Evolutionary conservation across 2,113 vertebrate genomes (phyloP).

Genomic region (Gnathonemus echidnorhynchus): DNA sequence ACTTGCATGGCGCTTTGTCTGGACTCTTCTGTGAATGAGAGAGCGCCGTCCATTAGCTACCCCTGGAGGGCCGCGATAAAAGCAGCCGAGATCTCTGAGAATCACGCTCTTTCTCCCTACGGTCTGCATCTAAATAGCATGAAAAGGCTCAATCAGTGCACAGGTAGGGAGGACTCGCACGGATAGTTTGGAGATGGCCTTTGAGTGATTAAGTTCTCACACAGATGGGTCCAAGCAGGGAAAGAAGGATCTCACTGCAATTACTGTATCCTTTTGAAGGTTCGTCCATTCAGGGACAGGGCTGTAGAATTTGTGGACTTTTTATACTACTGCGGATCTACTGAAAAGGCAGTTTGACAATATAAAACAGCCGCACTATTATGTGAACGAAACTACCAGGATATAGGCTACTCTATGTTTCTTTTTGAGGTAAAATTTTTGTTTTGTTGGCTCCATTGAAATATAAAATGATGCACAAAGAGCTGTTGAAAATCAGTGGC

Average conservation of each 20-base stretch:
- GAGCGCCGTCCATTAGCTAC: background rate
- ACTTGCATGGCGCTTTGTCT: background rate
- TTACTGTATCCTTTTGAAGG: conserved; percentile 23
- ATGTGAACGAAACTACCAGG: conserved; percentile 39
- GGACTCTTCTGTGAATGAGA: background rate
- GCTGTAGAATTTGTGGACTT: conserved; percentile 59
- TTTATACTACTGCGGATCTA: conserved; percentile 55
- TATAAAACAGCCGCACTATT: conserved; percentile 39
- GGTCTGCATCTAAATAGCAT: background rate
- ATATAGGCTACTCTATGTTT: conserved; percentile 35
- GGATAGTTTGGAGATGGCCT: background rate
- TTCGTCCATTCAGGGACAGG: conserved; percentile 39
- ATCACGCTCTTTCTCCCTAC: background rate
- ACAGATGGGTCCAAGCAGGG: background rate
- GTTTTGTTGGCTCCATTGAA: background rate
- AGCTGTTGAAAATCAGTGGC: background rate
- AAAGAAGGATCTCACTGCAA: background rate
- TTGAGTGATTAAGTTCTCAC: background rate
- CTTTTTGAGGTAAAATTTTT: conserved; percentile 20
- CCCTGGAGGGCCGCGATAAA: background rate
- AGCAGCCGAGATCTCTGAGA: background rate
- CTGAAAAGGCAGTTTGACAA: conserved; percentile 55
- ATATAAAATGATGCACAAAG: conserved; percentile 11
- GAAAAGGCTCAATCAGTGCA: background rate
- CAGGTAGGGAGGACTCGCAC: background rate